A percentile compares a stretch with the other conserved stretches of the same genome.
Conservation (phyloP, 2,113 vertebrate genomes). For the Pseudonaja textilis region DNA sequence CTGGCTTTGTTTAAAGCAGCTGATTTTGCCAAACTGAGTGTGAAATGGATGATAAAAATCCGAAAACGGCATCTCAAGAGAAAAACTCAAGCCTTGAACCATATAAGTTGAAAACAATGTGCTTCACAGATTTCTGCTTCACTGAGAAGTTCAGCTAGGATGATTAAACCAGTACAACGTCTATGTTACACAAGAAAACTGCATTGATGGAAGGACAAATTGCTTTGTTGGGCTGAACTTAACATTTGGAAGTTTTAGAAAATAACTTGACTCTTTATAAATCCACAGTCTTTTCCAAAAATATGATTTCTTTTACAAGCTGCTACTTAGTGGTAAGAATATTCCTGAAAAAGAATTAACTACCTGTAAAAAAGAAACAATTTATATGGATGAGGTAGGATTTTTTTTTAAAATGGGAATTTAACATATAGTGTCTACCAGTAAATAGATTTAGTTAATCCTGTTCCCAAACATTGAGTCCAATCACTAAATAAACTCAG, state of each 20-base stretch:
- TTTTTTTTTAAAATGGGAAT: background rate
- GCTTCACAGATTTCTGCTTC: background rate
- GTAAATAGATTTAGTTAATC: background rate
- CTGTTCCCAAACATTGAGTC: background rate
- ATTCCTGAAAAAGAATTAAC: background rate
- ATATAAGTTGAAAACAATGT: slow-evolving; percentile 72
- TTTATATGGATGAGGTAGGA: background rate
- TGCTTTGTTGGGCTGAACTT: background rate
- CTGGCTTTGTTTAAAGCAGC: slow-evolving; percentile 96
- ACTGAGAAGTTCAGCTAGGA: slow-evolving; percentile 5
- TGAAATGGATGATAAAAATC: slow-evolving; percentile 95
- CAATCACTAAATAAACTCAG: background rate
- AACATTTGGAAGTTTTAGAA: slow-evolving; percentile 9
- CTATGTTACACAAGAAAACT: slow-evolving; percentile 7
- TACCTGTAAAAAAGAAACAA: background rate
- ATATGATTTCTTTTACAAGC: background rate
- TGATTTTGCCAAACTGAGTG: slow-evolving; percentile 90
- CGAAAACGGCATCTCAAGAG: slow-evolving; percentile 84
- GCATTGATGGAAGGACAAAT: slow-evolving; percentile 25
- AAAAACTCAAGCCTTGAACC: slow-evolving; percentile 77
- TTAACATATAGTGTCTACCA: background rate
- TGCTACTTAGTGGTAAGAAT: background rate
- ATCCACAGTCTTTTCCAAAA: slow-evolving; percentile 26
- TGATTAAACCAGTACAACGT: background rate
- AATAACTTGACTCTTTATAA: slow-evolving; percentile 48